phyloP scores from a whole-genome alignment of 2,113 vertebrate species.

The Collichthys lucidus region DNA sequence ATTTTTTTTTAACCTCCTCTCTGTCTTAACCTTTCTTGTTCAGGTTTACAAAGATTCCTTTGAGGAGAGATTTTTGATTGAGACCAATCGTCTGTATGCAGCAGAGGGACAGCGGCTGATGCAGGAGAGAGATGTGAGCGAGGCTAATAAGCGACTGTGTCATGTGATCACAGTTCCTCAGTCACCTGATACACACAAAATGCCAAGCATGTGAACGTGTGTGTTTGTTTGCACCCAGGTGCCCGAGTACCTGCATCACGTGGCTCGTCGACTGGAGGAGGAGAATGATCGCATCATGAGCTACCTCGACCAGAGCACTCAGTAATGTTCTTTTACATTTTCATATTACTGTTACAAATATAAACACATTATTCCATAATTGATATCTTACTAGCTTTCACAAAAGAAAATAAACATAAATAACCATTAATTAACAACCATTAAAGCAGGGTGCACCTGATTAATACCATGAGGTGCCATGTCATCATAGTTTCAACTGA shows the following conservation, averaged over 20 bases:
- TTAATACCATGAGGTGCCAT: background rate
- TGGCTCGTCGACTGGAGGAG: conserved; percentile 97
- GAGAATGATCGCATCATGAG: conserved; percentile 97
- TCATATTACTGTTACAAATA: background rate
- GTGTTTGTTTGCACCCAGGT: conserved; percentile 58
- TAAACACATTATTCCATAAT: background rate
- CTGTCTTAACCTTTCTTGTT: background rate
- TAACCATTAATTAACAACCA: background rate
- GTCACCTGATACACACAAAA: background rate
- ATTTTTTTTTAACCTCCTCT: background rate
- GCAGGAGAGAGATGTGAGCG: conserved; percentile 97
- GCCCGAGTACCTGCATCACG: conserved; percentile 93
- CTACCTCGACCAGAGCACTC: conserved; percentile 90
- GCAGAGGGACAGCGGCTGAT: conserved; percentile 97
- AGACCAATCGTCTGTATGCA: conserved; percentile 96
- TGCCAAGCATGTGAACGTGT: background rate
- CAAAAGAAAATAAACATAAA: background rate
- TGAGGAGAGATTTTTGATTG: conserved; percentile 95
- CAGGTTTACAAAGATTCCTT: conserved; percentile 99
- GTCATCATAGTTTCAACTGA: background rate
- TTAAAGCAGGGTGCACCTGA: background rate
- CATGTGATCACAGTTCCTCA: background rate
- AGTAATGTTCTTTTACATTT: conserved; percentile 82
- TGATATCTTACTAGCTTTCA: background rate
- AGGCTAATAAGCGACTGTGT: background rate